These are phyloP conservation scores for Brachionus manjavacas DNA, from an alignment of 1,140 invertebrate genomes.

Conservation along the genomic window DNA sequence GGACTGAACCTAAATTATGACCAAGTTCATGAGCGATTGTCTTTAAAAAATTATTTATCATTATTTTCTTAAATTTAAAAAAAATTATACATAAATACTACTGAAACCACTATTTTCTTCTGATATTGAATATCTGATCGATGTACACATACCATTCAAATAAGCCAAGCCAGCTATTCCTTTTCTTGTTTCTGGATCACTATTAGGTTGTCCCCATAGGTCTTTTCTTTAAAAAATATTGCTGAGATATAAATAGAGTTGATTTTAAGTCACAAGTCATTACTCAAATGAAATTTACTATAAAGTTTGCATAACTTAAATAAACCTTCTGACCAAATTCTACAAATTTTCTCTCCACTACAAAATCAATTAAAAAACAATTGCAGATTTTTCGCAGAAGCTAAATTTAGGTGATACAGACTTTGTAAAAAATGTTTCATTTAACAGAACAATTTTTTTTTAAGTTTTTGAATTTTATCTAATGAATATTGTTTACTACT, in stretches of 20 bases:
- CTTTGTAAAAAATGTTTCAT: too few species aligned
- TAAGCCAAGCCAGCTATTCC: neutral
- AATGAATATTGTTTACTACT: too few species aligned
- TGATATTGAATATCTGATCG: neutral
- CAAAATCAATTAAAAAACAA: too few species aligned
- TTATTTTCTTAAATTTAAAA: neutral
- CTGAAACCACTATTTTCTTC: conserved; percentile 11
- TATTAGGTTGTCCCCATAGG: neutral
- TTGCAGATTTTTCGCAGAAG: too few species aligned
- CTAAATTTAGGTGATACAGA: too few species aligned
- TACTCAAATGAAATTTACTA: too few species aligned
- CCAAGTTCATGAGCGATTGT: conserved; percentile 35
- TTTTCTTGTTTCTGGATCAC: neutral
- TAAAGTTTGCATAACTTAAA: too few species aligned
- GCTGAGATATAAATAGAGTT: neutral
- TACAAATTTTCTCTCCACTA: too few species aligned
- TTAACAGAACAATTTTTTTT: too few species aligned
- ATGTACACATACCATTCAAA: neutral
- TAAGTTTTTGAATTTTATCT: too few species aligned
- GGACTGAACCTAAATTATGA: conserved; percentile 36
- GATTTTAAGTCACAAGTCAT: too few species aligned
- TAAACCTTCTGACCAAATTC: too few species aligned
- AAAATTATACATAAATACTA: neutral
- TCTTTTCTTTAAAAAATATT: conserved; percentile 20
- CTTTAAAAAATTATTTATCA: neutral